Percentiles rank a stretch among this genome's conserved stretches.
Evolutionary conservation across 2,113 vertebrate species (phyloP).

Genomic region (Tragelaphus imberbis): DNA sequence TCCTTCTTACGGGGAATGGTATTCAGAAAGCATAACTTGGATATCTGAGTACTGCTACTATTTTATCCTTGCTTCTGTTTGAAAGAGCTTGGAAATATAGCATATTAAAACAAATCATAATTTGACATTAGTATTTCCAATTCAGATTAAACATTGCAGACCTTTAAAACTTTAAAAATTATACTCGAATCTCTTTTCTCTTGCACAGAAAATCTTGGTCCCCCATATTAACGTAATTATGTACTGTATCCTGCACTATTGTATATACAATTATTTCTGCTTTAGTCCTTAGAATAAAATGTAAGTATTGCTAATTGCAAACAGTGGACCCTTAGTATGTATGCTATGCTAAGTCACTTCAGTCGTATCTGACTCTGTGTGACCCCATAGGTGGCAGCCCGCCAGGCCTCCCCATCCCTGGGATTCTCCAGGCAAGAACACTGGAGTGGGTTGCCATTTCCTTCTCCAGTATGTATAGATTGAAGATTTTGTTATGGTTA

Average conservation of each 20-base stretch:
- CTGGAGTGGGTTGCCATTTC: no score
- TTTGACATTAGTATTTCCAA: background rate
- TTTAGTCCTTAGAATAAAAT: slow-evolving; percentile 6
- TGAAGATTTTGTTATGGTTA: background rate
- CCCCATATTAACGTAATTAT: background rate
- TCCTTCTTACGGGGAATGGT: background rate
- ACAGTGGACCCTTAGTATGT: background rate
- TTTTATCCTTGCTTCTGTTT: background rate
- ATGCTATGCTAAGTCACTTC: no score
- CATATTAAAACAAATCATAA: background rate
- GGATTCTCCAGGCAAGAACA: no score
- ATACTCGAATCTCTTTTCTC: background rate
- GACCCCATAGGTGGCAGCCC: no score
- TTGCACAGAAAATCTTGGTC: slow-evolving; percentile 30
- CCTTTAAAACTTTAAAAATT: background rate
- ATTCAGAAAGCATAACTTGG: background rate
- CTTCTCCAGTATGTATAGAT: background rate
- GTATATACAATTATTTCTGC: background rate
- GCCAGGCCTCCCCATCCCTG: no score
- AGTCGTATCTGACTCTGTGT: no score
- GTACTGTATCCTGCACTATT: background rate
- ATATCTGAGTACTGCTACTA: background rate
- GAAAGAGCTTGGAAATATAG: background rate
- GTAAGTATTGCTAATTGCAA: background rate
- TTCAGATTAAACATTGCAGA: background rate